Conservation (phyloP, 1,140 invertebrate species). For the Cryptotermes secundus region DNA sequence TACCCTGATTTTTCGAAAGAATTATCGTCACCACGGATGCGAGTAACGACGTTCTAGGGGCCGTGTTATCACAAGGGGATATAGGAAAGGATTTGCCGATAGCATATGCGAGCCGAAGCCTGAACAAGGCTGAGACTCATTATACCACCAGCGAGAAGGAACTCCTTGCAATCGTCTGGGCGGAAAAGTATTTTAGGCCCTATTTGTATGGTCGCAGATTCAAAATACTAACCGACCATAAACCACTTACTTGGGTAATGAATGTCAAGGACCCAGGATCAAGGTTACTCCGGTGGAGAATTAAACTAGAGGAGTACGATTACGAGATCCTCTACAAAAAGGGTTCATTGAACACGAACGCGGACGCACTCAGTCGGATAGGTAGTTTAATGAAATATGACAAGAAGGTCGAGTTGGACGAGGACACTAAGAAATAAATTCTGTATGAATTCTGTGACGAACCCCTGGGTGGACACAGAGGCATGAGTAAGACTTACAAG, state of each 20-base stretch:
- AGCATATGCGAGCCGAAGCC: too few relatives aligned
- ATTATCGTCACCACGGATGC: too few relatives aligned
- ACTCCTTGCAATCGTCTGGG: constrained; percentile 38
- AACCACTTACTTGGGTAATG: constrained; percentile 43
- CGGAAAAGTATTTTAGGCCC: constrained; percentile 42
- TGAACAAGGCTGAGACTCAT: too few relatives aligned
- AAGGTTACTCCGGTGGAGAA: too few relatives aligned
- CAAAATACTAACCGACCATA: constrained; percentile 46
- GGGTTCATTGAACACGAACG: constrained; percentile 24
- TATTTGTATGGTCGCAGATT: constrained; percentile 45
- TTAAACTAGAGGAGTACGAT: constrained; percentile 44
- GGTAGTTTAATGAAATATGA: not conserved
- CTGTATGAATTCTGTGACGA: not conserved
- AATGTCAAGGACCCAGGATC: constrained; percentile 41
- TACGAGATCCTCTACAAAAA: constrained; percentile 41
- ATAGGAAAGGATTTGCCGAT: too few relatives aligned
- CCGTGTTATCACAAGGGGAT: too few relatives aligned
- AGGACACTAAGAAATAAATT: not conserved
- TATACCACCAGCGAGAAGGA: too few relatives aligned
- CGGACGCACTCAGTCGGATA: constrained; percentile 24
- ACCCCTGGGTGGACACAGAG: not conserved
- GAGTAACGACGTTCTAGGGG: too few relatives aligned
- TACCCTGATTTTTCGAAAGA: too few relatives aligned
- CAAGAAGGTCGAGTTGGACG: too few relatives aligned
- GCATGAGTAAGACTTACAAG: too few relatives aligned